Base-by-base conservation (phyloP, 53 echinoderm and acorn worm species). In the Glandiceps talaboti region DNA sequence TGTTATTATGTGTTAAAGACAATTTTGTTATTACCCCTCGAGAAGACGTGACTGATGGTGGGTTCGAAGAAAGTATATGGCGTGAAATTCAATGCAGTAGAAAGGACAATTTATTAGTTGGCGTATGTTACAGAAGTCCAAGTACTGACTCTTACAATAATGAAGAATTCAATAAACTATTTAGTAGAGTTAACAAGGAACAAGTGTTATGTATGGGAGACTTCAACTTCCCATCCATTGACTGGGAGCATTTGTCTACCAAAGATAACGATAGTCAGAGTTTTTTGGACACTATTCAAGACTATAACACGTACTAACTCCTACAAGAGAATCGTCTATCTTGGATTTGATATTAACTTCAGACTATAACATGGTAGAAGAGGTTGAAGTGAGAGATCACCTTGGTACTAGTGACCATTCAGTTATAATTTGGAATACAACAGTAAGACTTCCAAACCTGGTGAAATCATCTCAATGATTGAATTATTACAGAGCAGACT, bases 1-100 rank as follows among this genome's bases (percentile, higher is more conserved):
- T 82, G n/a, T 1, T 86, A 0, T 27, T 86, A 64, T 72, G 77
- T 30, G 76, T 76, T 26, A 81, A 73, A 77, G 74, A 81, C 27
- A 76, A 33, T 27, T 32, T 85, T 28, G 29, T 73, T 73, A 79
- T 80, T 27, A 79, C 79, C 14, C 80, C 33, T 32, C 77, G 45
- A 30, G 81, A 80, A 26, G 81, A 85, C 72, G 29, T 45, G 64
- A 12, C 64, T 45, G 20, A 45, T 45, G 64, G 64, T 45, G 64
- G 64, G 64, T 45, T 45, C 20, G 64, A 45, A 45, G 64, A 45
- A 45, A 45, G 64, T 20, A 45, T 45, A 6, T 45, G 64, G 64
- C 20, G 64, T 45, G 64, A 45, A 45, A 45, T 45, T 45, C 64
- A 45, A 45, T 45, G 64, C 64, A 45, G 64, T 45, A 45, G 64